Conservation (phyloP, 2,888 invertebrate species). For the Tuberolachnus salignus region DNA sequence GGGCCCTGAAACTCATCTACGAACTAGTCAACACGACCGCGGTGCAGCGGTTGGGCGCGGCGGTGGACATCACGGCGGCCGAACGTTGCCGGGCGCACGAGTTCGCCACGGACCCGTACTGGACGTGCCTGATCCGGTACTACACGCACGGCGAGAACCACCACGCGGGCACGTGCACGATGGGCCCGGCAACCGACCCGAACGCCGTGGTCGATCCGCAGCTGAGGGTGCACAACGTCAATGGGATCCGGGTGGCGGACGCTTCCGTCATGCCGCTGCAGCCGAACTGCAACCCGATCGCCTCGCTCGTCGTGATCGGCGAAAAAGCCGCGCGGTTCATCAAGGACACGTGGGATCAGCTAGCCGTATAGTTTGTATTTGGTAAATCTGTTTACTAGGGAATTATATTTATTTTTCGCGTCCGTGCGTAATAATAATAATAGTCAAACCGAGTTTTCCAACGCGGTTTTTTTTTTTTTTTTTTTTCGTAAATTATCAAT, state of each 20-base stretch:
- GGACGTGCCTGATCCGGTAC: conserved; percentile 59
- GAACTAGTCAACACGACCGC: conserved; percentile 58
- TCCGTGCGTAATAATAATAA: too few species aligned
- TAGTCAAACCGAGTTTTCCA: too few species aligned
- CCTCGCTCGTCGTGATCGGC: conserved; percentile 60
- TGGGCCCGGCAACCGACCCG: conserved; percentile 61
- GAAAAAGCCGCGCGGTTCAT: conserved; percentile 61
- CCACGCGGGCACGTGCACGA: conserved; percentile 61
- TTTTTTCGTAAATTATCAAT: too few species aligned
- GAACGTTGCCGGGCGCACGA: conserved; percentile 57
- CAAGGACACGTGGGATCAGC: conserved; percentile 58
- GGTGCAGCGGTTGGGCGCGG: conserved; percentile 58
- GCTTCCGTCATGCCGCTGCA: conserved; percentile 63
- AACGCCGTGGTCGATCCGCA: conserved; percentile 61
- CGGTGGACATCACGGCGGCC: conserved; percentile 58
- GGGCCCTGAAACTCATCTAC: conserved; percentile 60
- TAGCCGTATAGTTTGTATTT: too few species aligned
- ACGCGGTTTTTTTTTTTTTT: too few species aligned
- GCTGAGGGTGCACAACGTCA: conserved; percentile 61
- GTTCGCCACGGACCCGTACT: conserved; percentile 59
- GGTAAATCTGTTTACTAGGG: too few species aligned
- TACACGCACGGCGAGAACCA: conserved; percentile 60
- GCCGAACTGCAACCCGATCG: conserved; percentile 62
- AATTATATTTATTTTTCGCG: too few species aligned
- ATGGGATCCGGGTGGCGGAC: conserved; percentile 62